These are phyloP conservation scores for Vimba vimba DNA, from an alignment of 2,113 vertebrate genomes.

Conservation along the genomic window DNA sequence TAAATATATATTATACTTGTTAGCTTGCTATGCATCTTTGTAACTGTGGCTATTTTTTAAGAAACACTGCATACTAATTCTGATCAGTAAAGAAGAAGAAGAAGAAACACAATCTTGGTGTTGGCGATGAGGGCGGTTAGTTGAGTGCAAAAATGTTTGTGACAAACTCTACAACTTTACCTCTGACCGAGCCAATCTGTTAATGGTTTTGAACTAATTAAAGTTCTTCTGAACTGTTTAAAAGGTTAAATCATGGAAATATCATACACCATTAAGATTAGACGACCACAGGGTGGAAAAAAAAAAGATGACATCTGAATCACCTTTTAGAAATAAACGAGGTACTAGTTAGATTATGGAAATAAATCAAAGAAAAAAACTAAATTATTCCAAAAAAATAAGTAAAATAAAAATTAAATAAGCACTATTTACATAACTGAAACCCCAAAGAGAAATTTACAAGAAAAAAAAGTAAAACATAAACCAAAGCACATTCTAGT, in stretches of 20 bases:
- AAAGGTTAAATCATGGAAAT: background rate
- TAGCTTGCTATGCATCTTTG: constrained; percentile 1
- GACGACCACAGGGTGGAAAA: background rate
- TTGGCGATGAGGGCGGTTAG: background rate
- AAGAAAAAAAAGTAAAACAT: background rate
- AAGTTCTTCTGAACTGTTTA: background rate
- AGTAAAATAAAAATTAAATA: constrained; percentile 54
- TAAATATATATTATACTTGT: background rate
- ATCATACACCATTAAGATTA: background rate
- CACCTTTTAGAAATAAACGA: background rate
- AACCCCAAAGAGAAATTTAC: constrained; percentile 12
- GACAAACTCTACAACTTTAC: background rate
- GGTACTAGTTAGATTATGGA: background rate
- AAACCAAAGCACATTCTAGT: constrained; percentile 42
- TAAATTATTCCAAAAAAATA: background rate
- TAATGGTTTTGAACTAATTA: background rate
- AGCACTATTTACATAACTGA: constrained; percentile 51
- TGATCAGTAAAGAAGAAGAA: background rate
- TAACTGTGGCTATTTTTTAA: background rate
- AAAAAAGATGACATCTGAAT: background rate
- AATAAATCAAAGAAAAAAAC: background rate
- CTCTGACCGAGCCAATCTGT: background rate
- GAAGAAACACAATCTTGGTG: background rate
- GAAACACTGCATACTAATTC: constrained; percentile 2
- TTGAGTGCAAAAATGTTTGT: background rate